Percentiles rank a stretch among this genome's conserved stretches.
These are phyloP conservation scores for Myathropa florea DNA, from an alignment of 2,888 invertebrate species.

Conservation along the genomic window DNA sequence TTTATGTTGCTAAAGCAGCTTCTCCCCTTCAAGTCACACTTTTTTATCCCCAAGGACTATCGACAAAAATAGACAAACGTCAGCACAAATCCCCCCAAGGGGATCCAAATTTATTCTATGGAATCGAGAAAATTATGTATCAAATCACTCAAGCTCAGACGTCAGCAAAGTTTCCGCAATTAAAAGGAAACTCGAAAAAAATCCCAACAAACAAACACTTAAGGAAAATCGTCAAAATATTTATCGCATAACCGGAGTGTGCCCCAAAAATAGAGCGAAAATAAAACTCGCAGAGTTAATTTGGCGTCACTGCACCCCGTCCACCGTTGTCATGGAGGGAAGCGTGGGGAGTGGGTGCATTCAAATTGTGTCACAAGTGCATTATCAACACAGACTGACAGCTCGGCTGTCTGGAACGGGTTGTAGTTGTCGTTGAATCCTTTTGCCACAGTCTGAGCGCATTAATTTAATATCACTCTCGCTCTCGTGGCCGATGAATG, in stretches of 20 bases:
- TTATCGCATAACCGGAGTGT: background rate
- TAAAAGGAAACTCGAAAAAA: background rate
- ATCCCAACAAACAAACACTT: background rate
- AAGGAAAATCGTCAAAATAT: background rate
- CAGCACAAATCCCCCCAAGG: background rate
- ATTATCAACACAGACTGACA: constrained; percentile 29
- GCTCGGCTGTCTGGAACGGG: background rate
- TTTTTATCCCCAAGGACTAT: too few relatives aligned
- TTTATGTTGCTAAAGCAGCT: background rate
- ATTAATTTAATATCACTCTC: constrained; percentile 35
- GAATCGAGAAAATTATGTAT: background rate
- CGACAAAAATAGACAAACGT: background rate
- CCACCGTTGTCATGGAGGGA: background rate
- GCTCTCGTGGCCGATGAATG: background rate
- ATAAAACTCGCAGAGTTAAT: background rate
- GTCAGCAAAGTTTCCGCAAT: constrained; percentile 13
- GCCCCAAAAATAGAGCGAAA: background rate
- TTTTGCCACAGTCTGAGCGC: background rate
- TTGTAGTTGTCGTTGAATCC: background rate
- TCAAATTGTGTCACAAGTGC: constrained; percentile 41
- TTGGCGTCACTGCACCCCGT: background rate
- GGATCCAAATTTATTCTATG: background rate
- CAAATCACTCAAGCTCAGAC: constrained; percentile 5
- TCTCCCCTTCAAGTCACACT: background rate
- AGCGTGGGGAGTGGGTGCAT: background rate